Conservation (phyloP, 2,113 vertebrate genomes). For the Melozone crissalis region DNA sequence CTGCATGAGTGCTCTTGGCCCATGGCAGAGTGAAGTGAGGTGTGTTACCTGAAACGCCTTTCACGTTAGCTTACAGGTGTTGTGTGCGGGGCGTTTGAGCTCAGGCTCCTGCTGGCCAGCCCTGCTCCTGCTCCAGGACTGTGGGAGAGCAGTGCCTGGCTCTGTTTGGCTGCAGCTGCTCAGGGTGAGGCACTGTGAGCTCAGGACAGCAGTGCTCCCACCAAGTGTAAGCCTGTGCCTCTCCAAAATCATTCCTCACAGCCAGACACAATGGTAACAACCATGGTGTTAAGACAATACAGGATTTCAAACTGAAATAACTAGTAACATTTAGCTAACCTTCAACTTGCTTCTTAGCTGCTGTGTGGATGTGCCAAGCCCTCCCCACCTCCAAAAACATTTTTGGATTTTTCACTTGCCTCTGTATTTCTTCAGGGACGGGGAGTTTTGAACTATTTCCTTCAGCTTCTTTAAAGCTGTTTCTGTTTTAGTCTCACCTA, state of each 20-base stretch:
- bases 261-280: not conserved
- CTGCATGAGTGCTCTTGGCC: rapidly evolving
- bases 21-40: not conserved
- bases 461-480: not conserved
- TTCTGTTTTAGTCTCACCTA: not conserved
- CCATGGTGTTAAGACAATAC: not conserved
- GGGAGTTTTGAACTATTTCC: not conserved
- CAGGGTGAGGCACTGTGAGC: not conserved
- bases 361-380: not conserved
- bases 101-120: not conserved
- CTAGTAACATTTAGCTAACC: not conserved
- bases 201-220: rapidly evolving
- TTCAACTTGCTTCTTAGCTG: not conserved
- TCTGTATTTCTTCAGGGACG: not conserved
- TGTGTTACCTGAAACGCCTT: rapidly evolving
- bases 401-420: not conserved
- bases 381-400: not conserved
- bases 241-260: not conserved
- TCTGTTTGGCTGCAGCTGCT: not conserved
- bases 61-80: rapidly evolving
- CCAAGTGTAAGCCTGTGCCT: rapidly evolving
- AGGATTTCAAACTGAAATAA: not conserved
- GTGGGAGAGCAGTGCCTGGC: not conserved
- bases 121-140: not conserved
- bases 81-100: not conserved